Conservation (phyloP, 2,888 invertebrate genomes). For the Timandra comae region DNA sequence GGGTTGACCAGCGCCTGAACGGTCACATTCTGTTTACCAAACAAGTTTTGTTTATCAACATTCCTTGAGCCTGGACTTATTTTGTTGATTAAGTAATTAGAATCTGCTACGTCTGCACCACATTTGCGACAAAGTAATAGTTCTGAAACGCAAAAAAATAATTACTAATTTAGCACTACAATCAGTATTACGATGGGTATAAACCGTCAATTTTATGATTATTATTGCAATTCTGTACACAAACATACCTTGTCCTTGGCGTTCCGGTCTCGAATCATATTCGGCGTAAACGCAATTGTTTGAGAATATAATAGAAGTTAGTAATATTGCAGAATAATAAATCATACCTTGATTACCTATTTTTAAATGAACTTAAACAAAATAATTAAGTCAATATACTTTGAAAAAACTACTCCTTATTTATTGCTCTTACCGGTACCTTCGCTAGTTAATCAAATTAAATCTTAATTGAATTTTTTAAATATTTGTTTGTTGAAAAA, state of each 20-base stretch:
- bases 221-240: neutral
- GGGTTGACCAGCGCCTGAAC: constrained; percentile 77
- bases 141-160: too few species aligned
- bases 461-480: too few species aligned
- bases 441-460: too few species aligned
- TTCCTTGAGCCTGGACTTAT: constrained; percentile 67
- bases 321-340: constrained; percentile 32
- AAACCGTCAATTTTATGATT: too few species aligned
- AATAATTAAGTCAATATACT: too few species aligned
- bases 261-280: constrained; percentile 27
- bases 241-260: constrained; percentile 40
- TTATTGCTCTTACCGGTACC: too few species aligned
- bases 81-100: constrained; percentile 68
- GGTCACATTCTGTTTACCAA: constrained; percentile 70
- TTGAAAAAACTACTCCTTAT: too few species aligned
- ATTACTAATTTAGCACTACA: too few species aligned
- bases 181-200: too few species aligned
- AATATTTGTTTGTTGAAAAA: too few species aligned
- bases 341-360: constrained; percentile 44
- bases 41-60: constrained; percentile 67
- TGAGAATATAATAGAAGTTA: constrained; percentile 30
- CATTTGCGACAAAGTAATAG: constrained; percentile 76
- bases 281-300: constrained; percentile 31
- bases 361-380: neutral
- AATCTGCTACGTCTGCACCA: constrained; percentile 76